Base-by-base conservation (phyloP, 2,113 vertebrate species). In the Tetrax tetrax region DNA sequence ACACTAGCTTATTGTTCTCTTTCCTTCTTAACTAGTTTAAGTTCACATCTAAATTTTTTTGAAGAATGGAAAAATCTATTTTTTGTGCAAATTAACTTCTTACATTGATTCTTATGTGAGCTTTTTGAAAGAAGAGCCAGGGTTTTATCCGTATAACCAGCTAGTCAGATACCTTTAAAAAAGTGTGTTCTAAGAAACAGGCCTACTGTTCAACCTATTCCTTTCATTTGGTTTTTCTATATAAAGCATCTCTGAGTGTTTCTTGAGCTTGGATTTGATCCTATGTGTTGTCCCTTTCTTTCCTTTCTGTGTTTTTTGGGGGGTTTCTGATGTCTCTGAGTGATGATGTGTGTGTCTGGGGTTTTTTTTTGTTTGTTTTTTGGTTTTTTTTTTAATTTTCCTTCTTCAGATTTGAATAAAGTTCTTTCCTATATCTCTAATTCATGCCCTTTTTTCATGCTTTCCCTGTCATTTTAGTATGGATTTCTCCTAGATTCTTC, bases 1-100 rank as follows among this genome's bases (percentile, higher is more conserved):
- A 16, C 8, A 50, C 3, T 5, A 48, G 15, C 3, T 65, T 90
- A 57, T 19, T 0, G 0, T 70, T 72, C 8, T 54, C 2, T 70
- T 81, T 96, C 25, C 21, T 86, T 7, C 13, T 45, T 74, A 76
- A 54, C 8, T 66, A 50, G 24, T 33, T 82, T 27, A 79, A 50
- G 9, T 74, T 77, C 8, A 14, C 6, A 19, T 63, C 6, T 56
- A 27, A 68, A 64, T 76, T 71, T 65, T 80, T 38, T 69, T 7
- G 9, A 76, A 56, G 29, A 88, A 33, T n/a, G 9, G 33, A 61
- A 90, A 69, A 65, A 66, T 37, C 5, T 48, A 0, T 19, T 79
- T 88, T 94, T 71, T 0, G 0, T 43, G 23, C 18, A 76, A 31
- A 15, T 87, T 77, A 28, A 14, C 70, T 83, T 87, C 21, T 74